Percentiles rank a stretch among this genome's conserved stretches.
These are phyloP conservation scores for Aplodontia rufa DNA, from an alignment of 2,113 vertebrate genomes.

Conservation along the genomic window DNA sequence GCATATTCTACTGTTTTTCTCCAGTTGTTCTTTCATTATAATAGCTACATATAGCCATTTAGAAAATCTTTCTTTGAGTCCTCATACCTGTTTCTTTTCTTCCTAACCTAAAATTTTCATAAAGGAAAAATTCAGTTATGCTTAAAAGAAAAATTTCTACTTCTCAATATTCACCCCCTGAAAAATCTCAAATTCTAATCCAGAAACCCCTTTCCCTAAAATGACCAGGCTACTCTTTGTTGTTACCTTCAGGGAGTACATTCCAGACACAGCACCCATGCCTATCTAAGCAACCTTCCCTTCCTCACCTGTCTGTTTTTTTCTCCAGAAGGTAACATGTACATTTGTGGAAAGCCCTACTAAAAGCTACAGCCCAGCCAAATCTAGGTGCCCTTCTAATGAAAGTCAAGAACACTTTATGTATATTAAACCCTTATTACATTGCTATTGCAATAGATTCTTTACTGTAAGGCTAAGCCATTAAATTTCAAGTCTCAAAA, in stretches of 20 bases:
- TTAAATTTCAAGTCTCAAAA: conserved; percentile 12
- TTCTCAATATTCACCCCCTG: not conserved
- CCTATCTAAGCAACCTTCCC: not conserved
- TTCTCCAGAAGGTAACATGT: not conserved
- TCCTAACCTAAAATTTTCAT: not conserved
- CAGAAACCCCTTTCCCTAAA: not conserved
- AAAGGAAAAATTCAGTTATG: not conserved
- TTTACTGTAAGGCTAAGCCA: not conserved
- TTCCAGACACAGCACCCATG: not conserved
- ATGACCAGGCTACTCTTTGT: not conserved
- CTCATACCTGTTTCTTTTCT: not conserved
- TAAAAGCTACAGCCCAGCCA: not conserved
- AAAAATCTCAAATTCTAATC: not conserved
- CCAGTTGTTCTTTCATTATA: not conserved
- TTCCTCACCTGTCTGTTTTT: not conserved
- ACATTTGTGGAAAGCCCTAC: not conserved
- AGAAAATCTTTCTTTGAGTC: not conserved
- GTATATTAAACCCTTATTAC: not conserved
- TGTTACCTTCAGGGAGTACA: too few relatives aligned
- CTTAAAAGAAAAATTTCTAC: not conserved
- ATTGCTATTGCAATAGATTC: not conserved
- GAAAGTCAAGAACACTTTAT: not conserved
- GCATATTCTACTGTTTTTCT: not conserved
- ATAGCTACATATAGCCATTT: not conserved
- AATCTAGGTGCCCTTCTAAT: not conserved